Conservation (phyloP, 2,113 vertebrate genomes). For the Bolborhynchus lineola region DNA sequence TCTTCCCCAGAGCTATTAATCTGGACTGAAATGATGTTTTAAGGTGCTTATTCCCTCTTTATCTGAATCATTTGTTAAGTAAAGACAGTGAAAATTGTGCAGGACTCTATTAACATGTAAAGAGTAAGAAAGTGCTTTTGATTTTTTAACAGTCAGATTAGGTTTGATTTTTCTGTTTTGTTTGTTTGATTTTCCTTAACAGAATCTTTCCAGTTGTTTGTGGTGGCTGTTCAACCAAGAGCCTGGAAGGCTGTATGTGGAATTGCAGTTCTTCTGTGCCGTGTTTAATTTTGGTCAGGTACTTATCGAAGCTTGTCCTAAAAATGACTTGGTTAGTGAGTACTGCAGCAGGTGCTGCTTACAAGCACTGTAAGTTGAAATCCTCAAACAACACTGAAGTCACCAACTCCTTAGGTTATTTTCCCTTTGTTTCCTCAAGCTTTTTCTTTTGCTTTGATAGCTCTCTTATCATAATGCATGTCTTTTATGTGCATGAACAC, state of each 20-base stretch:
- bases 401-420: neutral
- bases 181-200: slow-evolving; percentile 16
- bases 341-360: neutral
- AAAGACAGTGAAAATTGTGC: slow-evolving; percentile 1
- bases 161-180: neutral
- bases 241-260: slow-evolving; percentile 89
- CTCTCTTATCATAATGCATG: neutral
- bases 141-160: neutral
- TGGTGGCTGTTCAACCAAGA: slow-evolving; percentile 91
- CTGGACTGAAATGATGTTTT: neutral
- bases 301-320: slow-evolving; percentile 8
- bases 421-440: neutral
- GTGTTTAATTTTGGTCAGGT: slow-evolving; percentile 96
- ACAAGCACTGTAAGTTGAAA: neutral
- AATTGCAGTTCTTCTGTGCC: slow-evolving; percentile 95
- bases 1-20: neutral
- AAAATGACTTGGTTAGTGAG: neutral
- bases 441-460: neutral
- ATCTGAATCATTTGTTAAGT: neutral
- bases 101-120: neutral
- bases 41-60: slow-evolving; percentile 12
- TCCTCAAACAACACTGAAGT: neutral
- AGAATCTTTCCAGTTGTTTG: slow-evolving; percentile 93
- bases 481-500: neutral
- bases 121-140: slow-evolving; percentile 1